phyloP scores from a whole-genome alignment of 2,888 invertebrate genomes.

The Brachypterus glaber region DNA sequence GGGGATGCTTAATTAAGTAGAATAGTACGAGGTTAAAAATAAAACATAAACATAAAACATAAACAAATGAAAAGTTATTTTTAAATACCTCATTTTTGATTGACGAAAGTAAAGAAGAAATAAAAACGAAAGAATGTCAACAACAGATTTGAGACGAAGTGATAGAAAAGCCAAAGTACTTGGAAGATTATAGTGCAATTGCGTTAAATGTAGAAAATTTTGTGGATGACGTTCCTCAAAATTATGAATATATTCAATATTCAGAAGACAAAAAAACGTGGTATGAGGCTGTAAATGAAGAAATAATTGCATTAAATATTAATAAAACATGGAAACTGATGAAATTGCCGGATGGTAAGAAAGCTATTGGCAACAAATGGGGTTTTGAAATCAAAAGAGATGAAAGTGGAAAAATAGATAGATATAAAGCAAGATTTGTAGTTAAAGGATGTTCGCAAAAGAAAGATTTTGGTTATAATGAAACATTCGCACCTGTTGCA shows the following conservation, averaged over 20 bases:
- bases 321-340: neutral
- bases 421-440: neutral
- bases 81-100: no score
- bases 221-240: neutral
- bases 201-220: neutral
- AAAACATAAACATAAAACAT: no score
- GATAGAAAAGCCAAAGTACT: no score
- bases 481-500: neutral
- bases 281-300: conserved; percentile 1
- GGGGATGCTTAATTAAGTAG: no score
- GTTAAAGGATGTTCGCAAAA: neutral
- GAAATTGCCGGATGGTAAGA: neutral
- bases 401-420: neutral
- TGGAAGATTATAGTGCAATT: neutral
- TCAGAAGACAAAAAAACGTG: neutral
- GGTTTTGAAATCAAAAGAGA: neutral
- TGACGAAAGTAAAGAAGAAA: no score
- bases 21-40: no score
- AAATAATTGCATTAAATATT: neutral
- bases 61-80: no score
- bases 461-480: no score
- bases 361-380: neutral
- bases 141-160: no score
- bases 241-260: neutral
- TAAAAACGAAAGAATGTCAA: no score